phyloP scores from a whole-genome alignment of 2,888 invertebrate species.

The Celastrina argiolus region DNA sequence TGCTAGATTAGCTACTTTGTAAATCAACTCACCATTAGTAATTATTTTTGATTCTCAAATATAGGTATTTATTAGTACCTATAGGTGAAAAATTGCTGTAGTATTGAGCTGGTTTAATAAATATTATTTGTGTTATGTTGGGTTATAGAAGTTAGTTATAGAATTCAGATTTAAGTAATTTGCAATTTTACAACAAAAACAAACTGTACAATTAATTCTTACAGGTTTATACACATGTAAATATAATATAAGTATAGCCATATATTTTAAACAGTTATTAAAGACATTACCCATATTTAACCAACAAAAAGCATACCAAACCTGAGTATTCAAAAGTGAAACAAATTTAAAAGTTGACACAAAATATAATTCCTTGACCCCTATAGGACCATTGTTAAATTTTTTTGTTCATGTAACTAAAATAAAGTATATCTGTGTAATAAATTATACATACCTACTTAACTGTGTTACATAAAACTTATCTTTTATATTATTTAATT shows the following conservation, averaged over 20 bases:
- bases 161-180: no score
- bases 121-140: not conserved
- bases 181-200: no score
- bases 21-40: no score
- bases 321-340: not conserved
- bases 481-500: slow-evolving; percentile 4
- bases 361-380: not conserved
- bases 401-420: slow-evolving; percentile 8
- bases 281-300: not conserved
- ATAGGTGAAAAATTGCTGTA: no score
- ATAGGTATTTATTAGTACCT: no score
- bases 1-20: no score
- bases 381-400: slow-evolving; percentile 25
- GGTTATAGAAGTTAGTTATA: no score
- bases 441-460: not conserved
- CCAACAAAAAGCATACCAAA: not conserved
- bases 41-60: no score
- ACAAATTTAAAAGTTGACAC: not conserved
- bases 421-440: not conserved
- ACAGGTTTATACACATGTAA: no score
- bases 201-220: no score
- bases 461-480: not conserved
- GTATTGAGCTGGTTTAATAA: no score
- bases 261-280: not conserved
- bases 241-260: no score